Evolutionary conservation across 1,140 invertebrate genomes (phyloP).

Genomic region (Stegodyphus mimosarum): DNA sequence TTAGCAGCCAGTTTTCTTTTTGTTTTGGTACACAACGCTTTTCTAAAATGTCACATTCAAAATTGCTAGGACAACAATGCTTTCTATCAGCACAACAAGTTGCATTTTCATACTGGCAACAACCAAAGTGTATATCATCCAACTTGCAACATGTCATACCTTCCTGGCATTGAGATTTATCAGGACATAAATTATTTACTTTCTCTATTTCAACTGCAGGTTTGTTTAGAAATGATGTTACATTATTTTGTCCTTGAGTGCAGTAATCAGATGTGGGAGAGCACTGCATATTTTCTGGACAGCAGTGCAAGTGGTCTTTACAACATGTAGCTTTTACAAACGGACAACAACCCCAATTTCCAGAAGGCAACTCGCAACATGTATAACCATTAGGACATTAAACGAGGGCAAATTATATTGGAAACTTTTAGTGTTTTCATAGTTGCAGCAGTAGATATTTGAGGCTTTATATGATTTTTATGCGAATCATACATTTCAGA

Average conservation of each 20-base stretch:
- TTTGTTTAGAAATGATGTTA: background rate
- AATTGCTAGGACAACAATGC: slow-evolving; percentile 66
- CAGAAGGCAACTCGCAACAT: slow-evolving; percentile 67
- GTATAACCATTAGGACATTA: slow-evolving; percentile 67
- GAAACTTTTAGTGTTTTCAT: background rate
- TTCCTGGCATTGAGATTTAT: background rate
- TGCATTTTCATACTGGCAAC: slow-evolving; percentile 67
- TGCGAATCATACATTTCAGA: background rate
- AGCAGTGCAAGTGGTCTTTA: slow-evolving; percentile 64
- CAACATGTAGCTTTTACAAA: slow-evolving; percentile 66
- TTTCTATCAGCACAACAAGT: slow-evolving; percentile 65
- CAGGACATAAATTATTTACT: slow-evolving; percentile 34
- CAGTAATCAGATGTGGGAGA: slow-evolving; percentile 30
- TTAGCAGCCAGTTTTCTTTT: background rate
- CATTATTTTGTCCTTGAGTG: slow-evolving; percentile 12
- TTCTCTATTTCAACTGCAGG: slow-evolving; percentile 1
- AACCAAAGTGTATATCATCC: slow-evolving; percentile 65
- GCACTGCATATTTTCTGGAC: slow-evolving; percentile 63
- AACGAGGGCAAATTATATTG: slow-evolving; percentile 34
- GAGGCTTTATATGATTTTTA: background rate
- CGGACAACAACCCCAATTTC: slow-evolving; percentile 69
- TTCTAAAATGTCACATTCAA: slow-evolving; percentile 63
- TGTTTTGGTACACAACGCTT: slow-evolving; percentile 13
- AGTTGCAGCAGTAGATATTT: background rate
- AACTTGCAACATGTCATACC: slow-evolving; percentile 58